Percentiles rank a stretch among this genome's conserved stretches.
These are phyloP conservation scores for Hyperoodon ampullatus DNA, from an alignment of 2,113 vertebrate genomes.

Conservation along the genomic window DNA sequence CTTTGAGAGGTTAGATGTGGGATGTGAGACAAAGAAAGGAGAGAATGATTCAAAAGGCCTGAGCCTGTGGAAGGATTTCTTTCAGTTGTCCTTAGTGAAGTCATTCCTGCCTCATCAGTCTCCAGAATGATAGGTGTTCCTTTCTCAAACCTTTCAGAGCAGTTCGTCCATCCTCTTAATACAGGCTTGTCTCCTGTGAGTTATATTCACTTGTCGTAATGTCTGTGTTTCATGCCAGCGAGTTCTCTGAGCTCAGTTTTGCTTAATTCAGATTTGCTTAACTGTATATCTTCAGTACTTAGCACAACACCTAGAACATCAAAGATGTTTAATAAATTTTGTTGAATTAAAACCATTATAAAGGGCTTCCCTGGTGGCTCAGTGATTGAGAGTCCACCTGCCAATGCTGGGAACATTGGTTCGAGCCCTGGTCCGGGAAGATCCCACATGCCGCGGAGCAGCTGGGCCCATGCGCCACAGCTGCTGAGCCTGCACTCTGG, in stretches of 20 bases:
- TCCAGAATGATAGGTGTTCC: no score
- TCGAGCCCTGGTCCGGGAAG: no score
- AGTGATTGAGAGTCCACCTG: no score
- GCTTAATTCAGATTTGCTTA: background rate
- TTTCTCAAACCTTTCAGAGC: background rate
- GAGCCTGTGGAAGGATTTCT: background rate
- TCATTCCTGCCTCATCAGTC: background rate
- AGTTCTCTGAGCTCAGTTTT: background rate
- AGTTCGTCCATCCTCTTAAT: background rate
- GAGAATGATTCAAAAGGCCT: background rate
- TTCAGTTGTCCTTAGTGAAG: background rate
- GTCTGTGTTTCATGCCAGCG: background rate
- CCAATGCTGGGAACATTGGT: no score
- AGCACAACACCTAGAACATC: background rate
- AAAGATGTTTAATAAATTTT: background rate
- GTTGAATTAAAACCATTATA: background rate
- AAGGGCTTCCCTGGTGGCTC: no score
- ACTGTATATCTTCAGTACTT: background rate
- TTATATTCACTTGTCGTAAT: background rate
- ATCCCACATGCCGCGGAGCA: no score
- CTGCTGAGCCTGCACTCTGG: no score
- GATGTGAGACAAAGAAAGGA: background rate
- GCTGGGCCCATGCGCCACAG: no score
- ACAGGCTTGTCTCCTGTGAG: background rate
- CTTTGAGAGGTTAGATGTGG: background rate